Percentiles rank a stretch among this genome's conserved stretches.
Evolutionary conservation across 2,797 vertebrate genomes (phyloP).

Genomic region (Rhadinocentrus ornatus): DNA sequence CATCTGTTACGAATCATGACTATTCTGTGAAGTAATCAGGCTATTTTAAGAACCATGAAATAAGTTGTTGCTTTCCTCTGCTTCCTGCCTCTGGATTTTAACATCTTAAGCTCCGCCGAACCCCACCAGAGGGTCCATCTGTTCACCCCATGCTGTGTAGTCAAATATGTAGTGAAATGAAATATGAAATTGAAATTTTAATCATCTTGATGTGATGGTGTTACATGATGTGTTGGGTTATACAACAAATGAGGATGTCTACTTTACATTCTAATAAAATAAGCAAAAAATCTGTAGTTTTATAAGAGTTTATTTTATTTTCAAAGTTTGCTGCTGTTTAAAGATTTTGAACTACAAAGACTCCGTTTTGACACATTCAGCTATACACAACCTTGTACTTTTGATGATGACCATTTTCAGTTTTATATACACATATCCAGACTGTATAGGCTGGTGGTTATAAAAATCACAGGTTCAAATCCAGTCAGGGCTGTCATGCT

Average conservation of each 20-base stretch:
- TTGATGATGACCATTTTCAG: too few relatives aligned
- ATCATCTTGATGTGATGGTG: background rate
- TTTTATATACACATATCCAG: too few relatives aligned
- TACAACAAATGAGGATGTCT: background rate
- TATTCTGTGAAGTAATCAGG: background rate
- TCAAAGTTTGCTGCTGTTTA: background rate
- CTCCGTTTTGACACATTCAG: too few relatives aligned
- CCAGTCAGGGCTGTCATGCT: too few relatives aligned
- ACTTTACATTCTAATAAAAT: background rate
- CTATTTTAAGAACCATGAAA: background rate
- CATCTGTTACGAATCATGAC: constrained; percentile 8
- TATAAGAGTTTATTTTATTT: too few relatives aligned
- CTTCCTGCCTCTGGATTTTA: constrained; percentile 6
- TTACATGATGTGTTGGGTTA: background rate
- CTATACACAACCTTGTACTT: too few relatives aligned
- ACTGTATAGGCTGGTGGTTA: too few relatives aligned
- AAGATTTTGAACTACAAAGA: background rate
- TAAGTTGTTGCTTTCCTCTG: background rate
- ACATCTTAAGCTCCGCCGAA: constrained; percentile 6
- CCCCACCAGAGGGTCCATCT: constrained; percentile 12
- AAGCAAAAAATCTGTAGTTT: background rate
- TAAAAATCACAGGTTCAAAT: too few relatives aligned
- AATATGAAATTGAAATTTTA: constrained; percentile 6
- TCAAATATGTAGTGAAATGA: constrained; percentile 10
- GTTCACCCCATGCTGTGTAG: constrained; percentile 3